Evolutionary conservation across 1,140 invertebrate species (phyloP).

Genomic region (Drosophila novamexicana): DNA sequence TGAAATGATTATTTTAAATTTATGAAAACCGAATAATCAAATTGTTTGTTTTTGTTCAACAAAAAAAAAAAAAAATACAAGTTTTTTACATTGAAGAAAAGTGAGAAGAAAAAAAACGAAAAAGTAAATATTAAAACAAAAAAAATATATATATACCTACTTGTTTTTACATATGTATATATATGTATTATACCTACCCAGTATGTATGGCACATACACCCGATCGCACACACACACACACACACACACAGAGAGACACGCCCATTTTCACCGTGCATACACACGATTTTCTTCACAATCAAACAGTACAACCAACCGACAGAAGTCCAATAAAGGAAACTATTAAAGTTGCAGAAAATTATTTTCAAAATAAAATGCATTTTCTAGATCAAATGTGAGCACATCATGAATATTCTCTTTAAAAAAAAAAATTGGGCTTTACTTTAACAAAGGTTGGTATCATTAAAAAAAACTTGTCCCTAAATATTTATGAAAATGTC

Average conservation of each 20-base stretch:
- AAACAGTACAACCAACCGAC: slow-evolving; percentile 55
- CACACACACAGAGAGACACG: slow-evolving; percentile 6
- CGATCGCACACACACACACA: slow-evolving; percentile 15
- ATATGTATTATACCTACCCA: slow-evolving; percentile 8
- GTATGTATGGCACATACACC: slow-evolving; percentile 8
- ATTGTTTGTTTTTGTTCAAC: slow-evolving; percentile 80
- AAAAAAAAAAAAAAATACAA: slow-evolving; percentile 78
- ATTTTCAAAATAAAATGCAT: slow-evolving; percentile 54
- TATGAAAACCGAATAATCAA: slow-evolving; percentile 77
- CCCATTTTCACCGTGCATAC: not conserved
- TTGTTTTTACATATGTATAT: slow-evolving; percentile 72
- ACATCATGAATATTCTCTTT: not conserved
- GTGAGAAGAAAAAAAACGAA: slow-evolving; percentile 56
- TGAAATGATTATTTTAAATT: slow-evolving; percentile 77
- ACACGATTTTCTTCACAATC: slow-evolving; percentile 24
- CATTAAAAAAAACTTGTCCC: not conserved
- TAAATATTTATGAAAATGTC: too few relatives aligned
- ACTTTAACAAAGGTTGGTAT: too few relatives aligned
- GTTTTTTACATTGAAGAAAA: slow-evolving; percentile 79
- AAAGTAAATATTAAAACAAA: slow-evolving; percentile 63
- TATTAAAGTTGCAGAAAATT: slow-evolving; percentile 73
- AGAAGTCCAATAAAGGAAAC: slow-evolving; percentile 58
- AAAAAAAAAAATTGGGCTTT: not conserved
- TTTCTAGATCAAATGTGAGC: slow-evolving; percentile 6
- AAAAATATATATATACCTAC: slow-evolving; percentile 38